Evolutionary conservation across 2,888 invertebrate genomes (phyloP).

Genomic region (Geotrupes spiniger): DNA sequence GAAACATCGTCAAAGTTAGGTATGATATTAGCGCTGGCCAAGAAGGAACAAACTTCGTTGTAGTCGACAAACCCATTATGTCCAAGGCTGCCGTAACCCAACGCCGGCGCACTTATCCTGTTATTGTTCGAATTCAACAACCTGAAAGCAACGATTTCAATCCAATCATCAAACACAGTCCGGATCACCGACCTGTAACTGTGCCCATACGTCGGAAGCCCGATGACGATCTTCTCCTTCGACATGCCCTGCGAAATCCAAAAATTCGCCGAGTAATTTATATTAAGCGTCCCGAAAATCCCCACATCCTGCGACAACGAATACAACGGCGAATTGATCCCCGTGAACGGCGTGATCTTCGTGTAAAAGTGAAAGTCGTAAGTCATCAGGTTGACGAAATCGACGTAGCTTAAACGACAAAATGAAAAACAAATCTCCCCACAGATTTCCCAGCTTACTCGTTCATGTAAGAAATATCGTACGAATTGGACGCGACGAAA

Average conservation of each 20-base stretch:
- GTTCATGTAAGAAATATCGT: slow-evolving; percentile 75
- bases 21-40: slow-evolving; percentile 54
- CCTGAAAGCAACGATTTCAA: slow-evolving; percentile 41
- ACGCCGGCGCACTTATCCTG: slow-evolving; percentile 67
- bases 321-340: slow-evolving; percentile 80
- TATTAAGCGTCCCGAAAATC: slow-evolving; percentile 69
- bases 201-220: slow-evolving; percentile 86
- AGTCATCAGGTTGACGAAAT: slow-evolving; percentile 87
- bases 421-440: background rate
- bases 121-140: slow-evolving; percentile 67
- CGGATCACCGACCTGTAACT: slow-evolving; percentile 60
- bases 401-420: slow-evolving; percentile 58
- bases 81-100: slow-evolving; percentile 67
- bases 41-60: slow-evolving; percentile 66
- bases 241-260: slow-evolving; percentile 76
- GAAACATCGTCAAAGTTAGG: slow-evolving; percentile 65
- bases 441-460: slow-evolving; percentile 51
- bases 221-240: slow-evolving; percentile 73
- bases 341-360: slow-evolving; percentile 74
- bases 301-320: slow-evolving; percentile 59
- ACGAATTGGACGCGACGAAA: slow-evolving; percentile 71
- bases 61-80: slow-evolving; percentile 68
- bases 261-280: slow-evolving; percentile 77
- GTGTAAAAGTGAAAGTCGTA: slow-evolving; percentile 86
- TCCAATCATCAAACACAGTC: background rate